Evolutionary conservation across 1,140 invertebrate genomes (phyloP).

Genomic region (Platyscapa corneri): DNA sequence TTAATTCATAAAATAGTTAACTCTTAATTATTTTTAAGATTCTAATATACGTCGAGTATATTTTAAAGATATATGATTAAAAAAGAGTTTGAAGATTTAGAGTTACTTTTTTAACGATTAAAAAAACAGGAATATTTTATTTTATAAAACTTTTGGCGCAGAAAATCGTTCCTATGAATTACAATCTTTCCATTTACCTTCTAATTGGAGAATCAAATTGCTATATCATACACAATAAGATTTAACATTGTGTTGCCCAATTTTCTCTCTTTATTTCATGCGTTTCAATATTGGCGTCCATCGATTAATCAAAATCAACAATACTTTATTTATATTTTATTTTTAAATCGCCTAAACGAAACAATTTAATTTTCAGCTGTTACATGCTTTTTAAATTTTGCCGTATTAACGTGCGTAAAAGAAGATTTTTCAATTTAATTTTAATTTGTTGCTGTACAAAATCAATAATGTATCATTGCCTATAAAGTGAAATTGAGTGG

Average conservation of each 20-base stretch:
- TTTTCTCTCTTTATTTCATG: neutral
- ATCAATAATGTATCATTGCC: slow-evolving; percentile 27
- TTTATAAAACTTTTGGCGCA: slow-evolving; percentile 36
- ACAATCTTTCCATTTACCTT: neutral
- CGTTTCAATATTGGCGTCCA: neutral
- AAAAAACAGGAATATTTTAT: neutral
- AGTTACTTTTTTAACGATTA: neutral
- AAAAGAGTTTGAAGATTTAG: neutral
- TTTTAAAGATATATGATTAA: neutral
- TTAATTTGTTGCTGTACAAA: neutral
- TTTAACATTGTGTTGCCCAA: neutral
- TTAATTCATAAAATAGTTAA: too few species aligned
- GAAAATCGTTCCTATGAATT: slow-evolving; percentile 10
- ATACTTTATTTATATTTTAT: neutral
- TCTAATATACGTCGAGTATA: neutral
- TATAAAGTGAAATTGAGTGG: too few species aligned
- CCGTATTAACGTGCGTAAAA: slow-evolving; percentile 20
- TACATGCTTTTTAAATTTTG: slow-evolving; percentile 26
- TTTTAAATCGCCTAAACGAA: neutral
- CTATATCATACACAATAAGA: neutral
- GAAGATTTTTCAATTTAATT: neutral
- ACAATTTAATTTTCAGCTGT: slow-evolving; percentile 1
- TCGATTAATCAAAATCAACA: neutral
- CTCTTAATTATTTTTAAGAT: slow-evolving; percentile 10
- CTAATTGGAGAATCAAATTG: slow-evolving; percentile 18